phyloP scores from a whole-genome alignment of 2,888 invertebrate genomes.

The Luperina nickerlii region DNA sequence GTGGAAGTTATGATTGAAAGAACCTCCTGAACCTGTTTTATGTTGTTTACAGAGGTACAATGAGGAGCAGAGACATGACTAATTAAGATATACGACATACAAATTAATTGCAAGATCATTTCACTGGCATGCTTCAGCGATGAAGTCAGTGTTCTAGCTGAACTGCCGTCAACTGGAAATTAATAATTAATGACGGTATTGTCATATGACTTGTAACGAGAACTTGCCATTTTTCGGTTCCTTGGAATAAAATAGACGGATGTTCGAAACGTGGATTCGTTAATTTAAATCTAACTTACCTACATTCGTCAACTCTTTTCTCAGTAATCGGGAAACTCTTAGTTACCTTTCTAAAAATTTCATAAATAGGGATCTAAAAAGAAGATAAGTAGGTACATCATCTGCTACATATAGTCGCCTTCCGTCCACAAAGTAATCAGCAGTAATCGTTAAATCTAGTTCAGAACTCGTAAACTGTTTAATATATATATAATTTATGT shows the following conservation, averaged over 20 bases:
- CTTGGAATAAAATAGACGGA: background rate
- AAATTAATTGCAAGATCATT: conserved; percentile 76
- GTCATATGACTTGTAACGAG: conserved; percentile 50
- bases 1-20: conserved; percentile 19
- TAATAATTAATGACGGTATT: conserved; percentile 67
- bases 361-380: background rate
- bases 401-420: background rate
- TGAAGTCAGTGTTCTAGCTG: conserved; percentile 74
- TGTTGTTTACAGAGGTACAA: conserved; percentile 37
- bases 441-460: conserved; percentile 2
- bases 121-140: conserved; percentile 70
- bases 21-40: conserved; percentile 32
- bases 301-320: background rate
- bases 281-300: background rate
- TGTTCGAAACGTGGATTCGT: background rate
- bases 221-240: conserved; percentile 15
- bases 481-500: background rate
- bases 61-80: conserved; percentile 41
- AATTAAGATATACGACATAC: conserved; percentile 73
- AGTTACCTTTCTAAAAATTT: background rate
- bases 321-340: background rate
- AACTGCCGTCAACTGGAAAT: conserved; percentile 78
- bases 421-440: conserved; percentile 21
- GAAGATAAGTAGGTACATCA: background rate
- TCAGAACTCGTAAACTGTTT: conserved; percentile 33